Base-by-base conservation (phyloP, 2,888 invertebrate species). In the Macrosoma leucophasiata region DNA sequence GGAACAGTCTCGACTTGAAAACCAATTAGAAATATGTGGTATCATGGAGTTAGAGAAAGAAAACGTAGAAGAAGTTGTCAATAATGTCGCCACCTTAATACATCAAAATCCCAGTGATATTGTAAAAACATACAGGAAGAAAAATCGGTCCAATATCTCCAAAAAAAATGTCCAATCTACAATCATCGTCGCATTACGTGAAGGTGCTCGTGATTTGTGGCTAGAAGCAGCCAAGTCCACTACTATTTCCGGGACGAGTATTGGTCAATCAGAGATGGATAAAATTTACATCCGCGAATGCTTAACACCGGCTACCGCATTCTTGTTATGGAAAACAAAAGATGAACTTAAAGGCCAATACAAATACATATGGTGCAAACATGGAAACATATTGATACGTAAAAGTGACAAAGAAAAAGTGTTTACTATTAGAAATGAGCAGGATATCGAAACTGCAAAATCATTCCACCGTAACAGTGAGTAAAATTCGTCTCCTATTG, bases 321-420 rank as follows among this genome's bases (percentile, higher is more conserved):
- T 20, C 20, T 29, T 37, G n/a, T 25, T 37, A 2, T 33, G 33
- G 33, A 37, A 33, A 19, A 37, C 33, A 8, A 37, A 28, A 29
- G 13, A 20, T 25, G 36, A 36, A 13, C 33, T 41, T 1, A 43
- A 36, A 20, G 31, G 30, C n/a, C 3, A 25, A 3, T 42, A 13
- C 9, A 32, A 36, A 13, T 43, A 26, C 17, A 21, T 46, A 10
- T 42, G 42, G 42, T 42, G 28, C 12, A 31, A 46, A 33, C 33
- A 39, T 6, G 37, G 45, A 3, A n/a, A 6, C 2, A 26, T 45
- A 2, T 5, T 41, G 9, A 29, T 14, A 5, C 24, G 41, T 1
- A 45, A 36, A 36, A 6, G 6, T 11, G 36, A 38, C 9, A 17
- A 33, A n/a, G 26, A 32, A 8, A 38, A 38, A 32, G 5, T 11